Percentiles rank a stretch among this genome's conserved stretches.
phyloP scores from a whole-genome alignment of 37 sponge, comb jelly and placozoan species.

The Amphimedon queenslandica region DNA sequence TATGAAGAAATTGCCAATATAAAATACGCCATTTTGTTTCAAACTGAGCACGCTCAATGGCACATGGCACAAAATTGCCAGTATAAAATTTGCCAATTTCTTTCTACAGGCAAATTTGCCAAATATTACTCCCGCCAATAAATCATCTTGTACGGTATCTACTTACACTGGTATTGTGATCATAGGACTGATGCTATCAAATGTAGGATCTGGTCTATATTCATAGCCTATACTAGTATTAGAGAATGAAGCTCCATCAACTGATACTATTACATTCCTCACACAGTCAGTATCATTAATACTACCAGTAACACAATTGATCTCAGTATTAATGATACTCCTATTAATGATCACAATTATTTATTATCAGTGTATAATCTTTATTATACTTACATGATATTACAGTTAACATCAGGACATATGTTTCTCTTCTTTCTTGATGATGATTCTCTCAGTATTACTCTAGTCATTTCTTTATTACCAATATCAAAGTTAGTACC shows the following conservation, averaged over 20 bases:
- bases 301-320: not conserved
- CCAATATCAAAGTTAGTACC: slow-evolving; percentile 67
- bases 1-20: too few species aligned
- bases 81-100: too few species aligned
- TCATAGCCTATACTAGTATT: slow-evolving; percentile 23
- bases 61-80: too few species aligned
- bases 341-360: not conserved
- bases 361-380: not conserved
- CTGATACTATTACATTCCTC: slow-evolving; percentile 2
- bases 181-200: slow-evolving; percentile 14
- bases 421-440: slow-evolving; percentile 3
- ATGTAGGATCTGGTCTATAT: slow-evolving; percentile 33
- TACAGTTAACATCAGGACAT: not conserved
- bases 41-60: too few species aligned
- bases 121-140: too few species aligned
- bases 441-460: slow-evolving; percentile 18
- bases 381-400: slow-evolving; percentile 14
- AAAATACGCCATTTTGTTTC: too few species aligned
- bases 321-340: not conserved
- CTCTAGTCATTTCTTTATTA: slow-evolving; percentile 24
- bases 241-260: slow-evolving; percentile 17
- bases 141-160: not conserved
- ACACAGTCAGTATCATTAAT: not conserved
- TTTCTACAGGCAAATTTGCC: too few species aligned
- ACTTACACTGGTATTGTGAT: slow-evolving; percentile 40